Conservation (phyloP, 2,888 invertebrate species). For the Thymelicus sylvestris region DNA sequence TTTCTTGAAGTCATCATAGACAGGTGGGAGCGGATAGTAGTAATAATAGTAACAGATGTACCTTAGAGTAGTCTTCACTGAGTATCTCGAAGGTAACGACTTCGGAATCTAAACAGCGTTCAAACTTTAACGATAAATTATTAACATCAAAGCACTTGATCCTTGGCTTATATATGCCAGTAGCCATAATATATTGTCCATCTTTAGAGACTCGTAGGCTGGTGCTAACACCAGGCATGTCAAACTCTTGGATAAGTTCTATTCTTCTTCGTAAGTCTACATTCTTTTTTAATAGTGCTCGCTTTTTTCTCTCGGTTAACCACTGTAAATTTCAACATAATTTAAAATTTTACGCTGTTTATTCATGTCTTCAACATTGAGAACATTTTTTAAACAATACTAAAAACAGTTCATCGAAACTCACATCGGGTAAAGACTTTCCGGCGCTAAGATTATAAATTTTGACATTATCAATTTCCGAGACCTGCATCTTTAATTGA, state of each 20-base stretch:
- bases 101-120: slow-evolving; percentile 98
- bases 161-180: slow-evolving; percentile 98
- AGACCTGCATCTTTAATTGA: slow-evolving; percentile 91
- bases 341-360: background rate
- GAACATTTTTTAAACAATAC: slow-evolving; percentile 5
- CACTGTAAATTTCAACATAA: slow-evolving; percentile 84
- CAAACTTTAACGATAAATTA: slow-evolving; percentile 98
- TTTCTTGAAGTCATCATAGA: too few species aligned
- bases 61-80: slow-evolving; percentile 98
- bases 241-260: slow-evolving; percentile 99
- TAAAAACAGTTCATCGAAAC: slow-evolving; percentile 54
- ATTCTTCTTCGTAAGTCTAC: slow-evolving; percentile 95
- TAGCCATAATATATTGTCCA: slow-evolving; percentile 95
- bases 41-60: slow-evolving; percentile 58
- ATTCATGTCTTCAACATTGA: too few species aligned
- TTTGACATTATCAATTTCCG: slow-evolving; percentile 97
- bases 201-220: slow-evolving; percentile 94
- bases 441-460: slow-evolving; percentile 99
- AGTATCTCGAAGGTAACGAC: slow-evolving; percentile 96
- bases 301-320: slow-evolving; percentile 93
- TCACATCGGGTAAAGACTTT: slow-evolving; percentile 98
- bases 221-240: slow-evolving; percentile 98
- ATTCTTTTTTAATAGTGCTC: slow-evolving; percentile 93
- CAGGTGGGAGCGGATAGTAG: too few species aligned
- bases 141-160: slow-evolving; percentile 98